These are phyloP conservation scores for Perca flavescens DNA, from an alignment of 2,113 vertebrate species.

Conservation along the genomic window DNA sequence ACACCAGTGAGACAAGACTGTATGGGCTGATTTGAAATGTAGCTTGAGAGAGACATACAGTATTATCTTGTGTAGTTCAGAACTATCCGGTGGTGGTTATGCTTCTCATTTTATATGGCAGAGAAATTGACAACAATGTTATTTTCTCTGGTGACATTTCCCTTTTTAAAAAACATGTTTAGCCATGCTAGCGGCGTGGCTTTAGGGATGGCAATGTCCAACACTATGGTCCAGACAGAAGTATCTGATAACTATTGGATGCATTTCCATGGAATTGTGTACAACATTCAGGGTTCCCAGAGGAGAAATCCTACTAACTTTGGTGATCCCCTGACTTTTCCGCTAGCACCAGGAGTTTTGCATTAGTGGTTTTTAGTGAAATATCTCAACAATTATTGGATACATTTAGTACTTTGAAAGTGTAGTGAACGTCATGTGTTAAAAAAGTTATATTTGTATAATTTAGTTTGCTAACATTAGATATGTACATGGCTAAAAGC, in stretches of 20 bases:
- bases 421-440: too few relatives aligned
- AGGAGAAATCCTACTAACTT: too few relatives aligned
- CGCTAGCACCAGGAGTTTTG: too few relatives aligned
- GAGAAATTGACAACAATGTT: background rate
- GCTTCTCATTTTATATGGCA: background rate
- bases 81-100: background rate
- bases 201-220: background rate
- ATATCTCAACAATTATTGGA: too few relatives aligned
- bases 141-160: background rate
- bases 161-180: background rate
- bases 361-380: too few relatives aligned
- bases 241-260: background rate
- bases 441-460: too few relatives aligned
- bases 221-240: background rate
- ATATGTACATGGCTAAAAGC: too few relatives aligned
- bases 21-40: constrained; percentile 9
- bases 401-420: too few relatives aligned
- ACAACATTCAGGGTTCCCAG: background rate
- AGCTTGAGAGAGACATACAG: background rate
- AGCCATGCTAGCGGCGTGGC: background rate
- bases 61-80: background rate
- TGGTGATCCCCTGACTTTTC: too few relatives aligned
- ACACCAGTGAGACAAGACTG: constrained; percentile 8
- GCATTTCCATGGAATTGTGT: background rate
- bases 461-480: too few relatives aligned